Conservation (phyloP, 2,797 vertebrate species). For the Aeoliscus strigatus region DNA sequence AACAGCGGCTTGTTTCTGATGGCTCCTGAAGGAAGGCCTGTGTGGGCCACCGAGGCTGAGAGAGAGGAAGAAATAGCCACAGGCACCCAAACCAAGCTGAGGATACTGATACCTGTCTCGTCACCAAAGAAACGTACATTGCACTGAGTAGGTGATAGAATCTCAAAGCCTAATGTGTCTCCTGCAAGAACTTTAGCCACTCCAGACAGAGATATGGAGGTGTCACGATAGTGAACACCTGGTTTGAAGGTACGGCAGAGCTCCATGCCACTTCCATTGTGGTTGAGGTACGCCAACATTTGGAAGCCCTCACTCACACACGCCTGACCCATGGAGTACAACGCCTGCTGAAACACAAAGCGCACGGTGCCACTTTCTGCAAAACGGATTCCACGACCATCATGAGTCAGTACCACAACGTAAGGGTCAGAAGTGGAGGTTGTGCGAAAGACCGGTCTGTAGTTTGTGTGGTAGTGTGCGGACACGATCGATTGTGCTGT, state of each 20-base stretch:
- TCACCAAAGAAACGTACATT: slow-evolving; percentile 84
- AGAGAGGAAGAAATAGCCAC: slow-evolving; percentile 77
- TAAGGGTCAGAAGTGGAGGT: slow-evolving; percentile 81
- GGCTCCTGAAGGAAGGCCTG: slow-evolving; percentile 77
- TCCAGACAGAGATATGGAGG: slow-evolving; percentile 80
- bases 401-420: slow-evolving; percentile 79
- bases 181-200: slow-evolving; percentile 70
- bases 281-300: slow-evolving; percentile 78
- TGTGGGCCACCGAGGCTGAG: slow-evolving; percentile 73
- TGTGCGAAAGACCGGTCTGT: slow-evolving; percentile 78
- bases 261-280: slow-evolving; percentile 78
- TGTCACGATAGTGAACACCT: slow-evolving; percentile 85
- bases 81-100: slow-evolving; percentile 86
- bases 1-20: slow-evolving; percentile 83
- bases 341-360: slow-evolving; percentile 84
- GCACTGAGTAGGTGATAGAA: slow-evolving; percentile 81
- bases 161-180: slow-evolving; percentile 81
- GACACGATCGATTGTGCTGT: slow-evolving; percentile 78
- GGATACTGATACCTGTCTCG: slow-evolving; percentile 78
- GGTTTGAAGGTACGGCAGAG: slow-evolving; percentile 77
- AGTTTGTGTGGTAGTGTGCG: slow-evolving; percentile 84
- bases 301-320: slow-evolving; percentile 82
- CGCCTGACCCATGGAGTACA: slow-evolving; percentile 85
- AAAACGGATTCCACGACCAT: slow-evolving; percentile 80
- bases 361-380: slow-evolving; percentile 79